Evolutionary conservation across 2,113 vertebrate species (phyloP).

Genomic region (Phaethornis superciliosus): DNA sequence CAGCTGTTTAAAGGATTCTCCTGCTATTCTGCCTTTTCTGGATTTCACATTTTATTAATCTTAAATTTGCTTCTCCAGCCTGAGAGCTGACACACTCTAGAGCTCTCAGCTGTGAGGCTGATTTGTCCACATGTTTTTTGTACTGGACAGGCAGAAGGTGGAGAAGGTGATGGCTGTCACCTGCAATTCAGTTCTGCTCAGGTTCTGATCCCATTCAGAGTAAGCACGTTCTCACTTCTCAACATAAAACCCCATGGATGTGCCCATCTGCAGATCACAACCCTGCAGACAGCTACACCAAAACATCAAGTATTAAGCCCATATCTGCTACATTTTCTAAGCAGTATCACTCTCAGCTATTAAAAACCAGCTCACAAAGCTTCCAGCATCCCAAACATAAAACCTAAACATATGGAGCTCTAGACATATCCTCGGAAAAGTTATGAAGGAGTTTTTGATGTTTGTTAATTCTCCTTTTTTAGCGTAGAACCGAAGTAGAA

Average conservation of each 20-base stretch:
- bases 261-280: background rate
- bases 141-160: background rate
- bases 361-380: background rate
- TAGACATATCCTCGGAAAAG: background rate
- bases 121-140: fast-evolving
- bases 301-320: background rate
- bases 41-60: background rate
- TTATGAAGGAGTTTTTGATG: background rate
- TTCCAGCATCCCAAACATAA: background rate
- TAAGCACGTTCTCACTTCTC: fast-evolving
- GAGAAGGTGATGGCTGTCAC: background rate
- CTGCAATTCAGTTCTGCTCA: background rate
- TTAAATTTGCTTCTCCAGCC: background rate
- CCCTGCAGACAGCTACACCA: background rate
- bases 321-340: background rate
- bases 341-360: background rate
- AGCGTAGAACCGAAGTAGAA: background rate
- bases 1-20: background rate
- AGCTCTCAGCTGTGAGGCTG: background rate
- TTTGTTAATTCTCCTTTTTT: background rate
- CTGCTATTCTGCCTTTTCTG: background rate
- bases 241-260: background rate
- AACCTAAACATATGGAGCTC: background rate
- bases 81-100: background rate
- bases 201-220: background rate